Base-by-base conservation (phyloP, 2,113 vertebrate species). In the Cheilinus undulatus region DNA sequence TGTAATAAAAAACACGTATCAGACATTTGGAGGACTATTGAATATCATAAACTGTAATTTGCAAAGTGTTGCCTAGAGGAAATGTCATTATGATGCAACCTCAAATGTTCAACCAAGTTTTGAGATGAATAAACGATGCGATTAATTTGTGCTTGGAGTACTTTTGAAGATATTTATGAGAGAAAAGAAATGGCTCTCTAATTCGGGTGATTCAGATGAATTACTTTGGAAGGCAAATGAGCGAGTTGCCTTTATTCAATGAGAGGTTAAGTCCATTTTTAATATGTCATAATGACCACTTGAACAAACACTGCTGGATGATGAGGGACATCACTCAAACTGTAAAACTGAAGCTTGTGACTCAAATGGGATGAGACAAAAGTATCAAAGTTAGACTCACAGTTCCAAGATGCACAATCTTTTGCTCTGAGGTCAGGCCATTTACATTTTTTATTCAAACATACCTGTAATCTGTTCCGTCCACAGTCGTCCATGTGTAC, bases 381-480 rank as follows among this genome's bases (percentile, higher is more conserved):
- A 49, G 49, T 32, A 46, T 50, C 63, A 69, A 63, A 63, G 65
- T 36, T 61, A 62, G 69, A 80, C 56, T 87, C 70, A 67, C 82
- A 36, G 58, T 26, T 52, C 56, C 30, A 48, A 60, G 73, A 30
- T 58, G 63, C 3, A 14, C 13, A 62, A 50, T 24, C 70, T 65
- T 65, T 72, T 38, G 32, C 48, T 57, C 22, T 66, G 76, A 32
- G 24, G 38, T 69, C 62, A 69, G 62, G 52, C 58, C 75, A 53
- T 6, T 13, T 14, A 36, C 14, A 19, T 50, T 45, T 43, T 42
- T 27, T 69, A 51, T 65, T 56, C 28, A 53, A 27, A 80, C 91
- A 91, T 86, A 99, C 98, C 98, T 99, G 93, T 99, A 99, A 88
- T 99, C 96, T 70, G 98, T 97, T 77, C 97, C 97, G 38, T 97